Conservation (phyloP, 2,888 invertebrate species). For the Serripes groenlandicus region DNA sequence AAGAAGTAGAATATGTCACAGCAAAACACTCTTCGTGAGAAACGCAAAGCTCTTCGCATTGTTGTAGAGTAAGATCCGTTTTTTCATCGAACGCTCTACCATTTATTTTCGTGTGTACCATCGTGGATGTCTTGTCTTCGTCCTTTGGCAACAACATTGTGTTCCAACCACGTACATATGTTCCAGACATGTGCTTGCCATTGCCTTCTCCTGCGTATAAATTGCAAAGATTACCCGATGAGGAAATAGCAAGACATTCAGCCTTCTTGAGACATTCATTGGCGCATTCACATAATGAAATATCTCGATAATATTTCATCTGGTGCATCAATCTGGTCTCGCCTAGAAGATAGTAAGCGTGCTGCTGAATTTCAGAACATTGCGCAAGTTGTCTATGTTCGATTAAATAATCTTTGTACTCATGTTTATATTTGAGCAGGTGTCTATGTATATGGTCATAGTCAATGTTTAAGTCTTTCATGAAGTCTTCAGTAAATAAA, state of each 20-base stretch:
- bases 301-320: background rate
- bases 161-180: background rate
- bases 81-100: background rate
- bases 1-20: background rate
- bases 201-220: background rate
- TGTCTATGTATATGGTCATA: conserved; percentile 19
- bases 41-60: background rate
- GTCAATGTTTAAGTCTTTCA: conserved; percentile 31
- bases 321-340: background rate
- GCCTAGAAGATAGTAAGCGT: no score
- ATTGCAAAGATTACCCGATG: background rate
- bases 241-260: conserved; percentile 3
- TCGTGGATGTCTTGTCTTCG: background rate
- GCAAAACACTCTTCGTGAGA: background rate
- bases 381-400: no score
- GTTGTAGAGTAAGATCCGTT: background rate
- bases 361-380: no score
- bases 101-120: background rate
- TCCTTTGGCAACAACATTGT: background rate
- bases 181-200: background rate
- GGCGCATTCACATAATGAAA: background rate
- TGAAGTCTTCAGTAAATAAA: conserved; percentile 41
- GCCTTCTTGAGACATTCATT: conserved; percentile 1
- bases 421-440: conserved; percentile 11
- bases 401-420: conserved; percentile 23